A percentile compares a stretch with the other conserved stretches of the same genome.
These are phyloP conservation scores for Capreolus pygargus DNA, from an alignment of 2,113 vertebrate genomes.

Conservation along the genomic window DNA sequence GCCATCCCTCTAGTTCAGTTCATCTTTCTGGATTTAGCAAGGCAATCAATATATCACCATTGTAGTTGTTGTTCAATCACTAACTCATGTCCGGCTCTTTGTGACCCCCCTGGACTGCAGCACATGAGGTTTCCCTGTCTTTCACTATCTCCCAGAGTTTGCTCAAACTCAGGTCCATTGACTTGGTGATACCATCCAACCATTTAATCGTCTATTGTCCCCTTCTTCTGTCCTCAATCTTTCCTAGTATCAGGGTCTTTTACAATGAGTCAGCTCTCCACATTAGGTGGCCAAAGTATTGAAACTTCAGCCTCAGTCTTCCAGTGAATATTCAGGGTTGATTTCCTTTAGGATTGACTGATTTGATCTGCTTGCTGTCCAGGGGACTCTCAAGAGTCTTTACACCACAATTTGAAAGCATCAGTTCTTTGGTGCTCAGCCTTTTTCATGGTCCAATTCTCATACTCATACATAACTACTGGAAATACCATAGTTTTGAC, in stretches of 20 bases:
- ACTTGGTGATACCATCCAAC: background rate
- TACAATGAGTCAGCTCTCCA: background rate
- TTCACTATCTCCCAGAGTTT: background rate
- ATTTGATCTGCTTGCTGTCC: background rate
- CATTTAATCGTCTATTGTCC: background rate
- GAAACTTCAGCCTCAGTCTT: background rate
- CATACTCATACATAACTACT: background rate
- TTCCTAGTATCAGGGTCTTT: background rate
- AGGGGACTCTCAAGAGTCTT: background rate
- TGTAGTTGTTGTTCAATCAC: background rate
- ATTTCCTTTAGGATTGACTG: background rate
- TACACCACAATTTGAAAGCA: background rate
- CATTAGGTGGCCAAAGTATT: background rate
- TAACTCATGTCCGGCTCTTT: background rate
- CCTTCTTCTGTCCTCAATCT: background rate
- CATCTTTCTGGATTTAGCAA: conserved; percentile 4
- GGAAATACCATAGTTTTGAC: background rate
- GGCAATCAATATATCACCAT: background rate
- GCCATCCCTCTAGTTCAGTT: background rate
- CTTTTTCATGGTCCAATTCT: background rate
- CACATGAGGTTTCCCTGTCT: background rate
- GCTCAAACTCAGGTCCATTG: background rate
- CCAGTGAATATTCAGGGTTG: background rate
- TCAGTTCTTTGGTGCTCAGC: background rate
- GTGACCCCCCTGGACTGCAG: background rate